Evolutionary conservation across 2,888 invertebrate species (phyloP).

Genomic region (Busseola fusca): DNA sequence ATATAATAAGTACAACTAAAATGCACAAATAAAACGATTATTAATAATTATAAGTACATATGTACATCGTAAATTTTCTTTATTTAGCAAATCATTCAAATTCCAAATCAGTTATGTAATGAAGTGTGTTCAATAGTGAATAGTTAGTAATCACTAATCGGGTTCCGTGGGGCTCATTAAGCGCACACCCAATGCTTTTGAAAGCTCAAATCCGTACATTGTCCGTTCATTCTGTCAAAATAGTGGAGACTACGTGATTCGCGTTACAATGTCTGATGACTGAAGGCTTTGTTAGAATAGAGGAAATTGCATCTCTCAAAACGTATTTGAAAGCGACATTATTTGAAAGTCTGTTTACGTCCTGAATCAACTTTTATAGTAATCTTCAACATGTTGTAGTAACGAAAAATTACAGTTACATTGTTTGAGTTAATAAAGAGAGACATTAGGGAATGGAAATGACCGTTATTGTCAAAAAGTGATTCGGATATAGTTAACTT

Average conservation of each 20-base stretch:
- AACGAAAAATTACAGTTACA: background rate
- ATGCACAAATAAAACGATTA: too few species aligned
- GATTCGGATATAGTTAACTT: constrained; percentile 55
- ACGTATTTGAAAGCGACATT: constrained; percentile 72
- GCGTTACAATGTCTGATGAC: constrained; percentile 73
- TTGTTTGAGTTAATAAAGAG: background rate
- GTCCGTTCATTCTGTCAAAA: constrained; percentile 67
- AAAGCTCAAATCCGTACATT: constrained; percentile 54
- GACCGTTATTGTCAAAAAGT: background rate
- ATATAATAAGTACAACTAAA: too few species aligned
- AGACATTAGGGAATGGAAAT: background rate
- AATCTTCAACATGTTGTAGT: background rate
- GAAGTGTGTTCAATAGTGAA: constrained; percentile 34
- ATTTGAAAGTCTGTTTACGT: background rate
- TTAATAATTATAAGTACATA: too few species aligned
- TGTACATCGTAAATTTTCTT: too few species aligned
- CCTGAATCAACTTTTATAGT: background rate
- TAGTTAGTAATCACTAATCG: constrained; percentile 48
- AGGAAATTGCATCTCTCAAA: constrained; percentile 83
- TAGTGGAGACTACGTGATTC: constrained; percentile 73
- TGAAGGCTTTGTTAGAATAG: constrained; percentile 73
- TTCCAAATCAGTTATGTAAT: constrained; percentile 30
- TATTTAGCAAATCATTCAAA: constrained; percentile 8
- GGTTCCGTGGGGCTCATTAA: constrained; percentile 45
- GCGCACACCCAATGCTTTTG: constrained; percentile 28